Percentiles rank a stretch among this genome's conserved stretches.
Evolutionary conservation across 2,797 vertebrate genomes (phyloP).

Genomic region (Diplodus sargus): DNA sequence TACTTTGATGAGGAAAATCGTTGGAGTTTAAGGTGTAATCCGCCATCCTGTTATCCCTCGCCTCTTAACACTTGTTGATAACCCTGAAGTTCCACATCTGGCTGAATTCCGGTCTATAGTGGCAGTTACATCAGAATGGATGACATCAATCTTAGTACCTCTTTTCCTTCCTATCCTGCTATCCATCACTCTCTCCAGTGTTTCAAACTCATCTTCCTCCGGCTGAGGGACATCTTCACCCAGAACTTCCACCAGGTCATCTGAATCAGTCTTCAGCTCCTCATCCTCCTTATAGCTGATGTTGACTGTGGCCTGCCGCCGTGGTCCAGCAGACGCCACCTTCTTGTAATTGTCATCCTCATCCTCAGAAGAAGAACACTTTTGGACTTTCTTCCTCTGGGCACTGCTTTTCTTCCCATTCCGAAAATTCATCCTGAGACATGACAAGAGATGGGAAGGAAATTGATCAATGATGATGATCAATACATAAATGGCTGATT

Average conservation of each 20-base stretch:
- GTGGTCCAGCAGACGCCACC: slow-evolving; percentile 83
- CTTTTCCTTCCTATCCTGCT: slow-evolving; percentile 92
- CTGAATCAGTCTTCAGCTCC: slow-evolving; percentile 97
- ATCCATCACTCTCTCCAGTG: slow-evolving; percentile 97
- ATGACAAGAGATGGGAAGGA: background rate
- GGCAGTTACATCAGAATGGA: background rate
- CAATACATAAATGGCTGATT: background rate
- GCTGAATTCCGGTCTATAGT: background rate
- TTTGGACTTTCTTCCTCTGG: slow-evolving; percentile 87
- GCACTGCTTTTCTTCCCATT: slow-evolving; percentile 91
- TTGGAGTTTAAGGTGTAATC: background rate
- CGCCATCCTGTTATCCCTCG: background rate
- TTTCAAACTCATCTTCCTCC: slow-evolving; percentile 99
- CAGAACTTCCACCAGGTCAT: slow-evolving; percentile 95
- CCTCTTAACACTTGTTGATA: background rate
- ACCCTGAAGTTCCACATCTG: background rate
- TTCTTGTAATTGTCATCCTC: slow-evolving; percentile 92
- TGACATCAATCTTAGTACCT: slow-evolving; percentile 79
- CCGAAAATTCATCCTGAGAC: slow-evolving; percentile 86
- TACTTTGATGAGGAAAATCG: no score
- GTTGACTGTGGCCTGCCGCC: slow-evolving; percentile 97
- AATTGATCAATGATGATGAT: background rate
- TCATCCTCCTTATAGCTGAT: slow-evolving; percentile 99
- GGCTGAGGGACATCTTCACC: slow-evolving; percentile 97
- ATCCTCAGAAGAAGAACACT: slow-evolving; percentile 91